A percentile compares a stretch with the other conserved stretches of the same genome.
phyloP scores from a whole-genome alignment of 2,113 vertebrate genomes.

The Silurus meridionalis region DNA sequence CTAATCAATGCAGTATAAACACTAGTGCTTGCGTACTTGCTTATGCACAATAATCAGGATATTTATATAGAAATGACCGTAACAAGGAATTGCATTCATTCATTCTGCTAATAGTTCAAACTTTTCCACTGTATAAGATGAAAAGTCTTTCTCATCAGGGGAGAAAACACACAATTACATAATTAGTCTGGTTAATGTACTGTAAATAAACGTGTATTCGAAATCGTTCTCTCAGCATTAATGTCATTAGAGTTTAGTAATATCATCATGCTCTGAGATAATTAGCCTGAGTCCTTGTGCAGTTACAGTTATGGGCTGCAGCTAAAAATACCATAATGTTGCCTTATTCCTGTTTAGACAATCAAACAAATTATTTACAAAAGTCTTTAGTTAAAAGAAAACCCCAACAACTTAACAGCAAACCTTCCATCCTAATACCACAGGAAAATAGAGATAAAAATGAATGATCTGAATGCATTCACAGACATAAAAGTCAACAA shows the following conservation, averaged over 20 bases:
- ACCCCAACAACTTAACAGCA: too few species aligned
- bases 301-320: slow-evolving; percentile 9
- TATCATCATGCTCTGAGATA: slow-evolving; percentile 15
- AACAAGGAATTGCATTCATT: not conserved
- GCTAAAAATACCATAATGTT: slow-evolving; percentile 6
- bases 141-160: not conserved
- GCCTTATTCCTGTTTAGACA: not conserved
- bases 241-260: slow-evolving; percentile 42
- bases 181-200: slow-evolving; percentile 47
- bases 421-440: not conserved
- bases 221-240: slow-evolving; percentile 26
- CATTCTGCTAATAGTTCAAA: not conserved
- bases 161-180: slow-evolving; percentile 13
- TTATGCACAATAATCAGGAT: not conserved
- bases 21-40: not conserved
- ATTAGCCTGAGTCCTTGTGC: slow-evolving; percentile 23
- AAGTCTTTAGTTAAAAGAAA: not conserved
- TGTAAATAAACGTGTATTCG: slow-evolving; percentile 41
- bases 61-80: not conserved
- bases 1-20: not conserved
- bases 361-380: not conserved
- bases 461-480: not conserved
- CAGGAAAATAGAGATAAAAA: not conserved
- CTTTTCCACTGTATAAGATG: not conserved
- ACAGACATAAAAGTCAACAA: not conserved